phyloP scores from a whole-genome alignment of 2,888 invertebrate genomes.

The Eurois occulta region DNA sequence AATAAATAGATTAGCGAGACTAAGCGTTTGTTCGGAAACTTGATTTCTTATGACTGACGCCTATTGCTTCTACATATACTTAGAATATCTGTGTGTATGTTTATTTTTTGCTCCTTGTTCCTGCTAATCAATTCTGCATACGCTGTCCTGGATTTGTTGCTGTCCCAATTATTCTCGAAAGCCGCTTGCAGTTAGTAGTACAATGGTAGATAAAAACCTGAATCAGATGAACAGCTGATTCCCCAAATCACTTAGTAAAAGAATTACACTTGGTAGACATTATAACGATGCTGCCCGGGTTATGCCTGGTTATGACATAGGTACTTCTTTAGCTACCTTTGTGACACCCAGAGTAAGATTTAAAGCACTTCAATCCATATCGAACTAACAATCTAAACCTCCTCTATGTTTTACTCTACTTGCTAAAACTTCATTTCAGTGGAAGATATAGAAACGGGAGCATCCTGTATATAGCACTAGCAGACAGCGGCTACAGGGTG shows the following conservation, averaged over 20 bases:
- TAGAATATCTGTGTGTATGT: not conserved
- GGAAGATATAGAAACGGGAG: slow-evolving; percentile 30
- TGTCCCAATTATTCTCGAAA: not conserved
- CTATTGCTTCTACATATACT: not conserved
- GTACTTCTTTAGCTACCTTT: not conserved
- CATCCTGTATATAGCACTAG: slow-evolving; percentile 57
- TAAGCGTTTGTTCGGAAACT: slow-evolving; percentile 36
- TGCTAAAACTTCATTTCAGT: slow-evolving; percentile 31
- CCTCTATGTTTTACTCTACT: slow-evolving; percentile 15
- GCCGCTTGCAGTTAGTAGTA: not conserved
- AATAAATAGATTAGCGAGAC: slow-evolving; percentile 64
- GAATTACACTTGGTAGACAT: not conserved
- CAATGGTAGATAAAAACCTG: not conserved
- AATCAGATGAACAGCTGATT: not conserved
- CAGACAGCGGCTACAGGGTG: slow-evolving; percentile 62
- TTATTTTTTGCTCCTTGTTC: not conserved
- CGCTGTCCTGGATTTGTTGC: not conserved
- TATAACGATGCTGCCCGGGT: not conserved
- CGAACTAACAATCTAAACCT: not conserved
- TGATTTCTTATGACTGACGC: slow-evolving; percentile 58
- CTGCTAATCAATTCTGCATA: not conserved
- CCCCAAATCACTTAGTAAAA: not conserved
- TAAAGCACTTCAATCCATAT: not conserved
- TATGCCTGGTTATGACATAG: not conserved
- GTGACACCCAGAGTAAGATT: not conserved